Percentiles rank a stretch among this genome's conserved stretches.
These are phyloP conservation scores for Arrhopalites spinosus DNA, from an alignment of 2,888 invertebrate genomes.

Conservation along the genomic window DNA sequence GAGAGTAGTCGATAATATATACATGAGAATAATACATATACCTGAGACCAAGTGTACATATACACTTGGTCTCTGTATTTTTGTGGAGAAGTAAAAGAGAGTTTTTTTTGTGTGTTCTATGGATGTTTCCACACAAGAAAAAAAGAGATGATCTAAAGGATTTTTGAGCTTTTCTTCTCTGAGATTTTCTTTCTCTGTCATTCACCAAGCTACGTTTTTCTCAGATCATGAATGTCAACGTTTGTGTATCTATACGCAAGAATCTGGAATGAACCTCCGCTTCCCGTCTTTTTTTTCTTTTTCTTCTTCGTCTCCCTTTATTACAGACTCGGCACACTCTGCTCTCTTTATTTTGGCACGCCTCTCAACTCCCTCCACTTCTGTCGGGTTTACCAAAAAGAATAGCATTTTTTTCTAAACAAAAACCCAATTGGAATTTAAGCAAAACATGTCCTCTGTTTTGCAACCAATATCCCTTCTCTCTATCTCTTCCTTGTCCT, in stretches of 20 bases:
- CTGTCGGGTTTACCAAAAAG: slow-evolving; percentile 26
- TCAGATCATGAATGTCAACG: slow-evolving; percentile 53
- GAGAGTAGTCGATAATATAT: too few relatives aligned
- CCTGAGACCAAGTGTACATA: neutral
- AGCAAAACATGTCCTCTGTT: slow-evolving; percentile 17
- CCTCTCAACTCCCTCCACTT: slow-evolving; percentile 29
- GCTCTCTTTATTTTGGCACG: slow-evolving; percentile 43
- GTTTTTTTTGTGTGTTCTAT: neutral
- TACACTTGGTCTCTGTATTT: neutral
- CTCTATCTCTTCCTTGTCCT: neutral
- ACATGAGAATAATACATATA: neutral
- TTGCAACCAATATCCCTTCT: slow-evolving; percentile 6
- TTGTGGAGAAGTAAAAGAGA: neutral
- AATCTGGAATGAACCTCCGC: slow-evolving; percentile 33
- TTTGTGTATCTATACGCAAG: slow-evolving; percentile 43
- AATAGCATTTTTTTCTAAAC: slow-evolving; percentile 36
- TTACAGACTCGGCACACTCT: slow-evolving; percentile 29
- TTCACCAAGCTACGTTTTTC: slow-evolving; percentile 44
- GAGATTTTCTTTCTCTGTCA: slow-evolving; percentile 41
- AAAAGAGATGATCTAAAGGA: slow-evolving; percentile 36
- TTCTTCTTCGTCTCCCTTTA: slow-evolving; percentile 29
- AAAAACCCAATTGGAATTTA: slow-evolving; percentile 30
- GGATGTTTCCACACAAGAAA: neutral
- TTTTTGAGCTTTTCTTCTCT: slow-evolving; percentile 34
- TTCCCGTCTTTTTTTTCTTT: slow-evolving; percentile 17